Percentiles rank a stretch among this genome's conserved stretches.
Evolutionary conservation across 1,140 invertebrate genomes (phyloP).

Genomic region (Drosophila fuyamai): DNA sequence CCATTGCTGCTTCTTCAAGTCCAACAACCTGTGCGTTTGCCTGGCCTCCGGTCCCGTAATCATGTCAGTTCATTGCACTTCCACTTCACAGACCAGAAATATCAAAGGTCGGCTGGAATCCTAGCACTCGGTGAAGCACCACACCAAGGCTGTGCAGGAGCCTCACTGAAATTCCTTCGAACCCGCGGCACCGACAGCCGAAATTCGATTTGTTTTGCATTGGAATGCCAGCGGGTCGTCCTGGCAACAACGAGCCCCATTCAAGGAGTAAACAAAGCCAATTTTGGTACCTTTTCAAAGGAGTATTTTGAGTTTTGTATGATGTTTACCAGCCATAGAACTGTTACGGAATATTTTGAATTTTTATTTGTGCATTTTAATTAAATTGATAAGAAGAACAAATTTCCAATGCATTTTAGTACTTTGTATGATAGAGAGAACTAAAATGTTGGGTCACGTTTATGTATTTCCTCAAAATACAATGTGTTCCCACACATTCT

Average conservation of each 20-base stretch:
- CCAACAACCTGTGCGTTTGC: conserved; percentile 86
- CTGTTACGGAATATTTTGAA: background rate
- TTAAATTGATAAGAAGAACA: too few species aligned
- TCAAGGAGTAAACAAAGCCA: conserved; percentile 49
- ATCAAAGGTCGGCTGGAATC: conserved; percentile 46
- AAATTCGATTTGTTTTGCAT: conserved; percentile 62
- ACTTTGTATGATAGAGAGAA: too few species aligned
- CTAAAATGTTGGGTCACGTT: too few species aligned
- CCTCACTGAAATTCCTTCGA: conserved; percentile 57
- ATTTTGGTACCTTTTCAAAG: background rate
- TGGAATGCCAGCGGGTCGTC: conserved; percentile 61
- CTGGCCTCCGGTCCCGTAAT: conserved; percentile 80
- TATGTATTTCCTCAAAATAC: too few species aligned
- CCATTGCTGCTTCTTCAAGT: conserved; percentile 90
- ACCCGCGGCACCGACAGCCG: conserved; percentile 13
- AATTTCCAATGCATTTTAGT: too few species aligned
- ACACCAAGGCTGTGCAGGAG: conserved; percentile 42
- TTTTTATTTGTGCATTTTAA: background rate
- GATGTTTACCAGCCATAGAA: background rate
- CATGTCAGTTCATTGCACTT: conserved; percentile 74
- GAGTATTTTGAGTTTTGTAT: background rate
- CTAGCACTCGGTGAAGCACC: conserved; percentile 22
- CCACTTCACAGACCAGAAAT: conserved; percentile 22
- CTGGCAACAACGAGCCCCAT: conserved; percentile 35
- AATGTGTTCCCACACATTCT: too few species aligned